Conservation (phyloP, 2,888 invertebrate genomes). For the Torymus tubicola region DNA sequence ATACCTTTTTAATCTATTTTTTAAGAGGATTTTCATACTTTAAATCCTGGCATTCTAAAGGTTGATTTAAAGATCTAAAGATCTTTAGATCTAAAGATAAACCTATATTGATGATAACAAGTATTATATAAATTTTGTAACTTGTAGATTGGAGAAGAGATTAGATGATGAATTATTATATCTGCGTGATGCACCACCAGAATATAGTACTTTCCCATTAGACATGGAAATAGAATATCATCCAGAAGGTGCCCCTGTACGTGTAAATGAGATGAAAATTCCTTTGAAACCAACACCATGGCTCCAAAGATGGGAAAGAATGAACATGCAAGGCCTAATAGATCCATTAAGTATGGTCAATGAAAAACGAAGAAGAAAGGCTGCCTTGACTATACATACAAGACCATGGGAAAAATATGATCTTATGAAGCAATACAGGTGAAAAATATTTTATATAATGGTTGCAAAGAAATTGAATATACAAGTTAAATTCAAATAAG, state of each 20-base stretch:
- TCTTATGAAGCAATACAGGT: conserved; percentile 95
- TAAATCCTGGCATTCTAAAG: too few species aligned
- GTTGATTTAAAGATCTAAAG: too few species aligned
- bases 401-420: conserved; percentile 94
- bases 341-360: conserved; percentile 80
- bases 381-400: conserved; percentile 77
- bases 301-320: conserved; percentile 92
- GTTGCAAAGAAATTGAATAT: background rate
- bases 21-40: too few species aligned
- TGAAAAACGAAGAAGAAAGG: conserved; percentile 77
- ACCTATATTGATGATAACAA: background rate
- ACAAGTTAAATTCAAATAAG: background rate
- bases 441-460: conserved; percentile 50
- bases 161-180: conserved; percentile 93
- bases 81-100: too few species aligned
- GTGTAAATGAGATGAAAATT: conserved; percentile 86
- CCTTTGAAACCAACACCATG: conserved; percentile 87
- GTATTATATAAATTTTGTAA: conserved; percentile 20
- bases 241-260: conserved; percentile 87
- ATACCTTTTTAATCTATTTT: too few species aligned
- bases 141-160: conserved; percentile 88
- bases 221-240: conserved; percentile 92
- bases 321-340: conserved; percentile 85
- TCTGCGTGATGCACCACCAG: conserved; percentile 91
- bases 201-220: conserved; percentile 94